These are phyloP conservation scores for Drosophila mimetica DNA, from an alignment of 2,888 invertebrate species.

Conservation along the genomic window DNA sequence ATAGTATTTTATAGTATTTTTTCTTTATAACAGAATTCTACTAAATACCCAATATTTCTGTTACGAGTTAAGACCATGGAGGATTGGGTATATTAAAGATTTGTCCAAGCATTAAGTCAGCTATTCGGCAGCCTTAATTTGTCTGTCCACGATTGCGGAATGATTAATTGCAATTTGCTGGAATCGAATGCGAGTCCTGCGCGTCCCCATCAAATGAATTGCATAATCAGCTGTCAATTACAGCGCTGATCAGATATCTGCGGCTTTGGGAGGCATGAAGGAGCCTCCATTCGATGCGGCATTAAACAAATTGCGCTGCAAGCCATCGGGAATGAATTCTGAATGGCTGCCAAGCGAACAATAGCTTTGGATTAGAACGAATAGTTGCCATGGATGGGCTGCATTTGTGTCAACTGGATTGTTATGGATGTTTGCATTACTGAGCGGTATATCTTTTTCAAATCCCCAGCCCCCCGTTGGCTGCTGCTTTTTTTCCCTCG, in stretches of 20 bases:
- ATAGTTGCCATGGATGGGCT: slow-evolving; percentile 47
- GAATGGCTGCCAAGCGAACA: slow-evolving; percentile 7
- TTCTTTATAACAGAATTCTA: too few relatives aligned
- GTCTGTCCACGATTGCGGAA: not conserved
- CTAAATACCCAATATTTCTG: too few relatives aligned
- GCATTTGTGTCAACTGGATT: slow-evolving; percentile 75
- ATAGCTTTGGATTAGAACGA: slow-evolving; percentile 44
- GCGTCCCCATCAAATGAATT: slow-evolving; percentile 29
- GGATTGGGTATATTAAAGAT: not conserved
- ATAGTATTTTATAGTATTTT: too few relatives aligned
- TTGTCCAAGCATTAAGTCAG: not conserved
- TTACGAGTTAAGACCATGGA: not conserved
- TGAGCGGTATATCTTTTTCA: slow-evolving; percentile 57
- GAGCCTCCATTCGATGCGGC: slow-evolving; percentile 8
- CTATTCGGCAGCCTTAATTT: not conserved
- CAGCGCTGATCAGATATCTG: slow-evolving; percentile 17
- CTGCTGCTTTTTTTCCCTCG: not conserved
- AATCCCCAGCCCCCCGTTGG: not conserved
- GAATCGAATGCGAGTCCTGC: slow-evolving; percentile 1
- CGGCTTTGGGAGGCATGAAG: not conserved
- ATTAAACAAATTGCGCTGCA: slow-evolving; percentile 36
- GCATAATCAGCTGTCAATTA: slow-evolving; percentile 41
- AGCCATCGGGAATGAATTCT: slow-evolving; percentile 8
- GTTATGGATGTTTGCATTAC: slow-evolving; percentile 67
- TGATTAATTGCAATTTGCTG: slow-evolving; percentile 29